A percentile compares a stretch with the other conserved stretches of the same genome.
These are phyloP conservation scores for Eptatretus burgeri DNA, from an alignment of 2,113 vertebrate species.

Conservation along the genomic window DNA sequence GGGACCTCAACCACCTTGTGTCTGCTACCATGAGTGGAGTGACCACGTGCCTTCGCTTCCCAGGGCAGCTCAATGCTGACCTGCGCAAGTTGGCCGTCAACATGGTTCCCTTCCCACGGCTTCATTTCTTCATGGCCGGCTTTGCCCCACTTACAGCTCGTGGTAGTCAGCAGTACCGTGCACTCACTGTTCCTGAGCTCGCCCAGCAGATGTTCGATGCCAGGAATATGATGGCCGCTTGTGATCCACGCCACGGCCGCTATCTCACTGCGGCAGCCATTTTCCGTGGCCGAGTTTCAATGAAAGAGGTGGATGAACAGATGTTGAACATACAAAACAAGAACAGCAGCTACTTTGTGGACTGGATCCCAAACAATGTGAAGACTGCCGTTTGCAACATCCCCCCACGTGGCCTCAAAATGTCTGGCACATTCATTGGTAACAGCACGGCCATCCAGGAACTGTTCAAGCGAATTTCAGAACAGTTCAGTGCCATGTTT, in stretches of 20 bases:
- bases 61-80: slow-evolving; percentile 26
- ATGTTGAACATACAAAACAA: slow-evolving; percentile 39
- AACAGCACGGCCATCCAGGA: slow-evolving; percentile 9
- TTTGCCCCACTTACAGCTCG: slow-evolving; percentile 28
- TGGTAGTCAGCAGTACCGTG: slow-evolving; percentile 26
- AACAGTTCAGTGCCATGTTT: slow-evolving; percentile 22
- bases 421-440: not conserved
- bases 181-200: slow-evolving; percentile 24
- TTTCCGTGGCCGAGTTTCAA: slow-evolving; percentile 34
- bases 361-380: slow-evolving; percentile 31
- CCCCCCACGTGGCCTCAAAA: slow-evolving; percentile 1
- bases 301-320: slow-evolving; percentile 39
- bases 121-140: slow-evolving; percentile 37
- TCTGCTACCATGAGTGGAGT: slow-evolving; percentile 29
- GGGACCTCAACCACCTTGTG: slow-evolving; percentile 27
- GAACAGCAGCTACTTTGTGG: slow-evolving; percentile 33
- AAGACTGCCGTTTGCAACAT: slow-evolving; percentile 12
- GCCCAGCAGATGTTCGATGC: slow-evolving; percentile 37
- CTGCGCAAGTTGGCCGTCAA: slow-evolving; percentile 28
- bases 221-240: slow-evolving; percentile 40
- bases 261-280: slow-evolving; percentile 32
- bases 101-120: slow-evolving; percentile 29
- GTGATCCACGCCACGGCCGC: slow-evolving; percentile 30
- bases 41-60: slow-evolving; percentile 28
- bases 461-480: slow-evolving; percentile 19